phyloP scores from a whole-genome alignment of 2,113 vertebrate species.

The Paracanthobrama guichenoti region DNA sequence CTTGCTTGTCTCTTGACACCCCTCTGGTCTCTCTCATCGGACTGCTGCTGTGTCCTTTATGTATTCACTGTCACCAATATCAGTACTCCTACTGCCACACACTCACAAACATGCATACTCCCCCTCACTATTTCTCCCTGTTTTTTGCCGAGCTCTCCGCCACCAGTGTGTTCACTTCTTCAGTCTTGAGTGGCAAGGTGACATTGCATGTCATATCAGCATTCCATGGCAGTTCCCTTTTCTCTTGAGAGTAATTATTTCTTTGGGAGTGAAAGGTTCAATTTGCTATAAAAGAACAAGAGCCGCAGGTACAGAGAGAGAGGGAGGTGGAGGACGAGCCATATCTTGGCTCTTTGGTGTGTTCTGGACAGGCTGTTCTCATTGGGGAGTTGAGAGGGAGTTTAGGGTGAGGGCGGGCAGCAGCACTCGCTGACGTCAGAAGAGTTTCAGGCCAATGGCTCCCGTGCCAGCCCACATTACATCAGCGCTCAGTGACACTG shows the following conservation, averaged over 20 bases:
- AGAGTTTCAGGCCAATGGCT: constrained; percentile 51
- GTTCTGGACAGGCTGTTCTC: constrained; percentile 68
- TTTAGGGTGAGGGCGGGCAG: constrained; percentile 33
- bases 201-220: constrained; percentile 89
- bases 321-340: constrained; percentile 58
- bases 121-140: constrained; percentile 37
- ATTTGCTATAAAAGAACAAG: constrained; percentile 86
- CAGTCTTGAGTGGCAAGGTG: constrained; percentile 86
- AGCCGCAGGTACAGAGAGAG: constrained; percentile 70
- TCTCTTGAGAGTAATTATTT: constrained; percentile 88
- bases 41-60: constrained; percentile 38
- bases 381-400: constrained; percentile 50
- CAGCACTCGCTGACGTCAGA: constrained; percentile 63
- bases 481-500: constrained; percentile 57
- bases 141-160: constrained; percentile 58
- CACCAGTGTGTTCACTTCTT: constrained; percentile 62
- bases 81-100: constrained; percentile 52
- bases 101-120: constrained; percentile 43
- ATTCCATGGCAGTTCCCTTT: constrained; percentile 80
- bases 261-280: constrained; percentile 88
- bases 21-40: constrained; percentile 27
- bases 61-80: constrained; percentile 45
- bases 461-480: constrained; percentile 59
- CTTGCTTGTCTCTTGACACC: constrained; percentile 6
- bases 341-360: constrained; percentile 61